Conservation (phyloP, 2,797 vertebrate species). For the Gallinago stenura region DNA sequence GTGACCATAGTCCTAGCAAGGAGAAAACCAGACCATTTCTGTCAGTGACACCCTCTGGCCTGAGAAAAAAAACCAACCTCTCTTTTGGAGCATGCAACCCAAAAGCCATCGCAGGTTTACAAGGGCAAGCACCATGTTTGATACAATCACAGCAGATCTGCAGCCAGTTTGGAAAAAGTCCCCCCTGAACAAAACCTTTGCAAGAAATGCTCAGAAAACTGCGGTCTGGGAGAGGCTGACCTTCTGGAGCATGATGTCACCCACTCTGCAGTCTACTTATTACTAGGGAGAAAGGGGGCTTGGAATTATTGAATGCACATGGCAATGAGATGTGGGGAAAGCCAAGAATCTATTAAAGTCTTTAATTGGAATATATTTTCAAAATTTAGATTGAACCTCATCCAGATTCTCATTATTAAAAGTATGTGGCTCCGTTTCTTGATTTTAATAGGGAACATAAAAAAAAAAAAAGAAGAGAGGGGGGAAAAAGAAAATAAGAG, state of each 20-base stretch:
- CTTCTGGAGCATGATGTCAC: conserved; percentile 79
- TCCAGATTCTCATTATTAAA: conserved; percentile 90
- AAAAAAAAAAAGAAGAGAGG: background rate
- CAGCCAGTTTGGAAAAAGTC: background rate
- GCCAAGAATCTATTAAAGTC: conserved; percentile 85
- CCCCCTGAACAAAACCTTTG: background rate
- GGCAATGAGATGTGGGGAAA: conserved; percentile 78
- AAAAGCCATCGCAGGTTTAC: background rate
- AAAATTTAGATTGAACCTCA: conserved; percentile 78
- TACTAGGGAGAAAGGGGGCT: conserved; percentile 43
- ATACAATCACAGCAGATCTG: background rate
- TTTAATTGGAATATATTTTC: conserved; percentile 84
- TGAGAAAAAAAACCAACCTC: background rate
- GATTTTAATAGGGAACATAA: conserved; percentile 45
- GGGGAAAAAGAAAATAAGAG: background rate
- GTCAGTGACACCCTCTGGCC: background rate
- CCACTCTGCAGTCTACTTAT: conserved; percentile 27
- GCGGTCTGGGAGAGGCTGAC: conserved; percentile 67
- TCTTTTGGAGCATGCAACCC: background rate
- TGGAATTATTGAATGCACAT: conserved; percentile 87
- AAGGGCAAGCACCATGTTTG: background rate
- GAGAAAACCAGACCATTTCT: background rate
- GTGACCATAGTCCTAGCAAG: background rate
- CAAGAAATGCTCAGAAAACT: background rate
- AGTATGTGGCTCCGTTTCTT: conserved; percentile 82